A percentile compares a stretch with the other conserved stretches of the same genome.
phyloP scores from a whole-genome alignment of 1,140 invertebrate genomes.

The Manduca sexta region DNA sequence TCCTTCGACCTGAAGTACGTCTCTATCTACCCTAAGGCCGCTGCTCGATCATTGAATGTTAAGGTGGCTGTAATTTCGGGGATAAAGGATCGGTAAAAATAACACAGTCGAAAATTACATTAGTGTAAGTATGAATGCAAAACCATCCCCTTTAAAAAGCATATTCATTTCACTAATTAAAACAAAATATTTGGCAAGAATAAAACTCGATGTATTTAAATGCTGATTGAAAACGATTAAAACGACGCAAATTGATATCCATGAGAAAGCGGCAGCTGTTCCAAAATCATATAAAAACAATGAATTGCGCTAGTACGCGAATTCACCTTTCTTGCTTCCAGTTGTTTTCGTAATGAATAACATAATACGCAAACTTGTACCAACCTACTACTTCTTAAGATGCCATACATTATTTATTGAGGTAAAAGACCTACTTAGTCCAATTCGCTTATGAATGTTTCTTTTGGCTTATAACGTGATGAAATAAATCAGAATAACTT shows the following conservation, averaged over 20 bases:
- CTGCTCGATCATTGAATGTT: too few relatives aligned
- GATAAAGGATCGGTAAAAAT: too few relatives aligned
- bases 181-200: not conserved
- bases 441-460: too few relatives aligned
- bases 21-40: too few relatives aligned
- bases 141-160: too few relatives aligned
- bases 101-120: too few relatives aligned
- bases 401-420: not conserved
- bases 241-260: conserved; percentile 52
- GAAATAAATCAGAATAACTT: too few relatives aligned
- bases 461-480: too few relatives aligned
- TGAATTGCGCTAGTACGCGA: conserved; percentile 4
- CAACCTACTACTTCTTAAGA: not conserved
- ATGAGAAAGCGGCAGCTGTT: conserved; percentile 49
- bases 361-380: not conserved
- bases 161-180: too few relatives aligned
- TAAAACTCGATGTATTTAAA: not conserved
- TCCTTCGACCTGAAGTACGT: not conserved
- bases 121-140: too few relatives aligned
- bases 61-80: too few relatives aligned
- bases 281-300: conserved; percentile 29
- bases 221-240: conserved; percentile 28
- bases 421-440: not conserved
- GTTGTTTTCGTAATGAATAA: not conserved
- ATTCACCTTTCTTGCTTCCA: not conserved